phyloP scores from a whole-genome alignment of 2,888 invertebrate genomes.

The Coelopa pilipes region DNA sequence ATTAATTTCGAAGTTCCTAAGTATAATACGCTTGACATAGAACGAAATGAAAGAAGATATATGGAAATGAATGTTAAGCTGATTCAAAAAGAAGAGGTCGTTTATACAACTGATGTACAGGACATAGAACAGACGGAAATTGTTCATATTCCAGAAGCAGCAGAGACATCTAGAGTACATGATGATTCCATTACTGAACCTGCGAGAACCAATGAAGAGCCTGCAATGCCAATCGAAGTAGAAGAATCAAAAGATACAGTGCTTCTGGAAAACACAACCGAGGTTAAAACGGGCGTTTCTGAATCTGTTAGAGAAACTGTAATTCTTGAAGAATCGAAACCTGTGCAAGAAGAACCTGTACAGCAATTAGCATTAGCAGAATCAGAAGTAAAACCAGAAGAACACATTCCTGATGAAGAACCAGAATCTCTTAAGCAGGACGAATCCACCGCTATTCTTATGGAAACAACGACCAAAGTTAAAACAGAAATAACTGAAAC shows the following conservation, averaged over 20 bases:
- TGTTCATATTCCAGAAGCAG: conserved; percentile 4
- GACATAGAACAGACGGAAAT: neutral
- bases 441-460: neutral
- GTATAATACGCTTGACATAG: neutral
- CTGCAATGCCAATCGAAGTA: conserved; percentile 41
- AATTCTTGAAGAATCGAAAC: neutral
- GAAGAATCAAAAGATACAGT: neutral
- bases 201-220: conserved; percentile 45
- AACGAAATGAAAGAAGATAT: too few species aligned
- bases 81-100: neutral
- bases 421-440: neutral
- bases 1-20: conserved; percentile 27
- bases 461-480: neutral
- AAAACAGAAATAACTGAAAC: neutral
- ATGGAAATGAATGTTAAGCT: neutral
- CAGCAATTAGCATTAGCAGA: neutral
- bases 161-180: neutral
- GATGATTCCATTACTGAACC: neutral
- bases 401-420: conserved; percentile 49
- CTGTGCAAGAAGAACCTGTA: conserved; percentile 18
- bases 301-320: conserved; percentile 10
- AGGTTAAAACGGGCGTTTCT: neutral
- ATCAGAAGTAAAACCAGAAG: neutral
- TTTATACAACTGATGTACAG: neutral
- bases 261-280: conserved; percentile 17